Evolutionary conservation across 2,113 vertebrate genomes (phyloP).

Genomic region (Pterocles gutturalis): DNA sequence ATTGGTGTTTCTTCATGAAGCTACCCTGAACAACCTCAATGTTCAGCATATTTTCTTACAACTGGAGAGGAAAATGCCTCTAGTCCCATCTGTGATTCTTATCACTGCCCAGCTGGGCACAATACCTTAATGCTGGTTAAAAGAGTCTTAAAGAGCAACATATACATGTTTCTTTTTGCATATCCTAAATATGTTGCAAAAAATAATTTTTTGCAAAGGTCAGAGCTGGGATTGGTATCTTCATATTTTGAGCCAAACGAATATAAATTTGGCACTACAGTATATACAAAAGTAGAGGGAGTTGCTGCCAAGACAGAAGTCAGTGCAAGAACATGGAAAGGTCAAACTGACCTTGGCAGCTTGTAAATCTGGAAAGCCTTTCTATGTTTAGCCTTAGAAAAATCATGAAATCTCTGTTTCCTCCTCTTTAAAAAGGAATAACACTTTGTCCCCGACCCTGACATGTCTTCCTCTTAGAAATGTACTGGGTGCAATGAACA

Average conservation of each 20-base stretch:
- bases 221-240: not conserved
- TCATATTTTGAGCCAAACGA: not conserved
- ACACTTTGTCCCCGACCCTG: not conserved
- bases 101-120: not conserved
- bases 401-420: not conserved
- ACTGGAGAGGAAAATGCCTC: not conserved
- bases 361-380: not conserved
- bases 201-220: not conserved
- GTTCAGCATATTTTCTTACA: not conserved
- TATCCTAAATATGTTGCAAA: not conserved
- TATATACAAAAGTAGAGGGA: not conserved
- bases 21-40: not conserved
- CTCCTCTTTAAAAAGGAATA: not conserved
- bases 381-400: not conserved
- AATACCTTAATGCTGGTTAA: not conserved
- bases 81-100: not conserved
- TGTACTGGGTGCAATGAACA: accelerated
- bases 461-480: not conserved
- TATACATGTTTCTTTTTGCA: not conserved
- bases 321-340: not conserved
- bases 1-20: not conserved
- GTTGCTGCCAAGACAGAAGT: not conserved
- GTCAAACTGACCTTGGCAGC: not conserved
- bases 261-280: not conserved
- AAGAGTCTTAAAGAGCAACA: not conserved